Evolutionary conservation across 2,797 vertebrate species (phyloP).

Genomic region (Oryzias dopingdopingensis): DNA sequence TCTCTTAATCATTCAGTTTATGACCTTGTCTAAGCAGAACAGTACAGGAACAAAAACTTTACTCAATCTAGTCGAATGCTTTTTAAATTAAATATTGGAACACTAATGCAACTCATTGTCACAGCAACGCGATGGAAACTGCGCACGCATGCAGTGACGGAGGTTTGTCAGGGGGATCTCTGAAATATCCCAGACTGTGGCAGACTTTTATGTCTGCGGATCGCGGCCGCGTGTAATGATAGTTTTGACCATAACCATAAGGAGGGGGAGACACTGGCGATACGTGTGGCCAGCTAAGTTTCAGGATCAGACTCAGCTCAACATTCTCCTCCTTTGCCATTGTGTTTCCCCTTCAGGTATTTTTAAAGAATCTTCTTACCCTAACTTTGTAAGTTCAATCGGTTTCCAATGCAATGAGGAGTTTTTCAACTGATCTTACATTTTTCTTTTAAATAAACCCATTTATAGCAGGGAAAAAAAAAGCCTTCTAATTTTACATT

Average conservation of each 20-base stretch:
- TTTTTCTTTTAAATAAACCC: conserved; percentile 10
- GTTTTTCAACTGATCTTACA: background rate
- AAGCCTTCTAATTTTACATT: conserved; percentile 65
- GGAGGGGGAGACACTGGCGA: conserved; percentile 69
- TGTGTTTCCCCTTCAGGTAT: conserved; percentile 12
- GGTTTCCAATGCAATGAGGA: no score
- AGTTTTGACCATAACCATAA: conserved; percentile 70
- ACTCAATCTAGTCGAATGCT: no score
- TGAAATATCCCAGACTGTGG: conserved; percentile 72
- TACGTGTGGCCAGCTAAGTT: conserved; percentile 78
- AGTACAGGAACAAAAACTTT: no score
- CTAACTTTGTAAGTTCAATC: background rate
- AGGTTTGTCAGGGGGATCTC: conserved; percentile 18
- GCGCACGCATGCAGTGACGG: conserved; percentile 6
- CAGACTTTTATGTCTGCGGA: conserved; percentile 78
- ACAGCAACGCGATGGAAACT: conserved; percentile 10
- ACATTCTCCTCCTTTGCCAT: conserved; percentile 40
- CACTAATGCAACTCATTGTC: background rate
- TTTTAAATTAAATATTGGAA: background rate
- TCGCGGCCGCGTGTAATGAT: conserved; percentile 78
- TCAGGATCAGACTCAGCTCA: conserved; percentile 71
- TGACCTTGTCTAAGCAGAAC: no score
- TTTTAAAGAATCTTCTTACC: background rate
- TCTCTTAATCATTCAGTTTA: no score
- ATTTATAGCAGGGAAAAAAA: conserved; percentile 7